Conservation (phyloP, 1,140 invertebrate species). For the Branchinecta lindahli region DNA sequence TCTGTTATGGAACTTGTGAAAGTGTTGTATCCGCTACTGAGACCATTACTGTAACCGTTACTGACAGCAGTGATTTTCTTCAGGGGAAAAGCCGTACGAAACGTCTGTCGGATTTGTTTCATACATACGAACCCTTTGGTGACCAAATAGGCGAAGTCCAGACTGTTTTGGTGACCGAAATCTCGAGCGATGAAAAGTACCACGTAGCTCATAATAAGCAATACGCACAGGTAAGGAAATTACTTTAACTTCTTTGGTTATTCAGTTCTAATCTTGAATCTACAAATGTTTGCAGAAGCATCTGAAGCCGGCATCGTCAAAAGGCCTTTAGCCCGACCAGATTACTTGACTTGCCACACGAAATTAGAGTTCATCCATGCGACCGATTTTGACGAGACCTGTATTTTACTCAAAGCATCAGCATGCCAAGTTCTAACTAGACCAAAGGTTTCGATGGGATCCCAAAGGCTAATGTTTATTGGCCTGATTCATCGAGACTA, state of each 20-base stretch:
- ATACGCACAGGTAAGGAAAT: conserved; percentile 65
- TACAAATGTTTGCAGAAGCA: too few relatives aligned
- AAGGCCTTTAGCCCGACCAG: background rate
- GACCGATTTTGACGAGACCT: background rate
- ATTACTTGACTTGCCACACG: background rate
- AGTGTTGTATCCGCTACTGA: too few relatives aligned
- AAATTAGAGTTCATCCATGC: background rate
- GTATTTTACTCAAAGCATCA: background rate
- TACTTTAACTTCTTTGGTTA: conserved; percentile 15
- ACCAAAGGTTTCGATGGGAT: too few relatives aligned
- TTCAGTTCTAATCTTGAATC: too few relatives aligned
- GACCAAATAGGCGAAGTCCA: conserved; percentile 57
- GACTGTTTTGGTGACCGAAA: conserved; percentile 76
- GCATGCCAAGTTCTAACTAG: too few relatives aligned
- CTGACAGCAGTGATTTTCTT: conserved; percentile 16
- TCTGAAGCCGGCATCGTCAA: too few relatives aligned
- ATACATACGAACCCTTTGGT: conserved; percentile 72
- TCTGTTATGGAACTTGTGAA: too few relatives aligned
- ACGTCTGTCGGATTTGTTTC: conserved; percentile 71
- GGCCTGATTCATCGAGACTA: too few relatives aligned
- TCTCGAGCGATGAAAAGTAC: conserved; percentile 75
- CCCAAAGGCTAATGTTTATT: too few relatives aligned
- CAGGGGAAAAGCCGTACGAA: conserved; percentile 81
- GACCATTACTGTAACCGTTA: background rate
- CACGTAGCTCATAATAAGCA: conserved; percentile 89